A percentile compares a stretch with the other conserved stretches of the same genome.
These are phyloP conservation scores for Ctena decussata DNA, from an alignment of 2,888 invertebrate species.

Conservation along the genomic window DNA sequence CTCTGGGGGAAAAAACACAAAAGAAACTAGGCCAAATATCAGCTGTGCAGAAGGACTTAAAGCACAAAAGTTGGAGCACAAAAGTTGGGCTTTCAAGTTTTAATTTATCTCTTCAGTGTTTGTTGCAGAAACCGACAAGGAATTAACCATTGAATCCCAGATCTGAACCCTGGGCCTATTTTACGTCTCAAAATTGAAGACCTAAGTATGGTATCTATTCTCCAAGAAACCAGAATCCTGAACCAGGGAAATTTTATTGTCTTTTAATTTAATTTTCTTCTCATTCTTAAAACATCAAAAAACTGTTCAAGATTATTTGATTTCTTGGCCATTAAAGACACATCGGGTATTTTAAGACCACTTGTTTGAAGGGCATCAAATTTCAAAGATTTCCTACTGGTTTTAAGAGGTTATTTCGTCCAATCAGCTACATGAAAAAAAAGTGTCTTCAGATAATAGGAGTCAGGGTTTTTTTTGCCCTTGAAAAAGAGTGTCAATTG, in stretches of 20 bases:
- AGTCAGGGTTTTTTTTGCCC: not conserved
- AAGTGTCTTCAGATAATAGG: not conserved
- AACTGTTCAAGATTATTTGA: not conserved
- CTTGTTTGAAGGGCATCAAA: not conserved
- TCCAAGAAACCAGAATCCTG: not conserved
- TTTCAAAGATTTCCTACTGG: not conserved
- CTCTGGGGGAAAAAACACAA: too few relatives aligned
- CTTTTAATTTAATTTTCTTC: conserved; percentile 29
- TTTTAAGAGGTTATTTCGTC: not conserved
- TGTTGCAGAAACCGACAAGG: too few relatives aligned
- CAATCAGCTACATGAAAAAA: not conserved
- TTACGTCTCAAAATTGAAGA: too few relatives aligned
- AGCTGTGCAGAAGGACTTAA: too few relatives aligned
- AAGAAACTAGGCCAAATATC: too few relatives aligned
- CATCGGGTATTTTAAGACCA: not conserved
- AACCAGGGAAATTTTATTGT: conserved; percentile 12
- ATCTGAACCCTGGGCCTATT: too few relatives aligned
- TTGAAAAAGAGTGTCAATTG: not conserved
- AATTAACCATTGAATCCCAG: too few relatives aligned
- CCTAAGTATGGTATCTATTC: too few relatives aligned
- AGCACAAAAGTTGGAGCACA: too few relatives aligned
- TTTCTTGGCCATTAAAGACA: not conserved
- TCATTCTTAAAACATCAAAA: not conserved
- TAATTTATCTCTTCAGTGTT: too few relatives aligned
- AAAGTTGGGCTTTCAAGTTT: too few relatives aligned